A percentile compares a stretch with the other conserved stretches of the same genome.
These are phyloP conservation scores for Machimus atricapillus DNA, from an alignment of 2,888 invertebrate genomes.

Conservation along the genomic window DNA sequence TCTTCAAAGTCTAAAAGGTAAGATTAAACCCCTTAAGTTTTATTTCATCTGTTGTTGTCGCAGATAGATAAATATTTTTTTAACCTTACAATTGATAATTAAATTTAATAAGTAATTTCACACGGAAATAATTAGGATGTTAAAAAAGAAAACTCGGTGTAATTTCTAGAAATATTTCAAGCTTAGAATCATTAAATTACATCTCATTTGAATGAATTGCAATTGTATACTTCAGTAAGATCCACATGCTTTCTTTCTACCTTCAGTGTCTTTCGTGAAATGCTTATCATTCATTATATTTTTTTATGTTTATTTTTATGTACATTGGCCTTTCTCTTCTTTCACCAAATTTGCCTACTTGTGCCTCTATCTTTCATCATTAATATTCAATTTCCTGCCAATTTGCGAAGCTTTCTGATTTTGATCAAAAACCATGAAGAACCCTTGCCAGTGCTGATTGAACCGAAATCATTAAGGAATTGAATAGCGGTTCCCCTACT, in stretches of 20 bases:
- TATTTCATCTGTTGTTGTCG: no score
- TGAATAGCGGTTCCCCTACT: constrained; percentile 18
- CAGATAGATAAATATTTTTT: no score
- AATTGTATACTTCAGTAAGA: not conserved
- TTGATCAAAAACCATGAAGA: not conserved
- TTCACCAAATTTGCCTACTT: not conserved
- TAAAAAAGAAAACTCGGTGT: not conserved
- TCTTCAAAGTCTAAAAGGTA: no score
- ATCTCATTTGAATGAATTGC: not conserved
- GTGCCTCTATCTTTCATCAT: not conserved
- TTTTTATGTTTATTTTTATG: not conserved
- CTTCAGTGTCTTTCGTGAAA: not conserved
- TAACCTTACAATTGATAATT: no score
- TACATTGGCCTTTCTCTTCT: not conserved
- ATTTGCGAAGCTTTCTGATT: not conserved
- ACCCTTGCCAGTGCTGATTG: not conserved
- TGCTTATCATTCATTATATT: not conserved
- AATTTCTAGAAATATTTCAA: not conserved
- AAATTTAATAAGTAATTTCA: no score
- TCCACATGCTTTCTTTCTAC: not conserved
- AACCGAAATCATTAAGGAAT: not conserved
- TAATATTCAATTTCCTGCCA: not conserved
- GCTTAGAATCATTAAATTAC: not conserved
- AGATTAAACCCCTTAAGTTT: no score
- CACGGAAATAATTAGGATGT: no score